These are phyloP conservation scores for Turritopsis rubra DNA, from an alignment of 30 jellyfish, hydroid and myxozoan genomes.

Conservation along the genomic window DNA sequence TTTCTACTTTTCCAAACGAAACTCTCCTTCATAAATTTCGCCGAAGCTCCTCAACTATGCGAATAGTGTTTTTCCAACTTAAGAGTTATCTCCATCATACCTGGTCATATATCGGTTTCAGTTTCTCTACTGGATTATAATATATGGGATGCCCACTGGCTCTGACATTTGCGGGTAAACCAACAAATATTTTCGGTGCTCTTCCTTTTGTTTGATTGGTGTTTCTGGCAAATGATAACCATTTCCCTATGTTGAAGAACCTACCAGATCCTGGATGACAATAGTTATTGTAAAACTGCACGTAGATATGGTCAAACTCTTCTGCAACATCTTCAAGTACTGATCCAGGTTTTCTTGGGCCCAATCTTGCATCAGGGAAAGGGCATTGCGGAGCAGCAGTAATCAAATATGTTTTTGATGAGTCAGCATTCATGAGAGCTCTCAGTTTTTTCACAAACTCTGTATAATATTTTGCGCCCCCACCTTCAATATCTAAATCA, in stretches of 20 bases:
- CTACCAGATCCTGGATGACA: slow-evolving; percentile 16
- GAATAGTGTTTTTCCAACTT: no score
- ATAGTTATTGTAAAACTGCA: slow-evolving; percentile 24
- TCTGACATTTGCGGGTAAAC: slow-evolving; percentile 22
- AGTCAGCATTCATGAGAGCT: slow-evolving; percentile 4
- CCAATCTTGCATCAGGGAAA: slow-evolving; percentile 30
- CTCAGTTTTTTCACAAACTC: slow-evolving; percentile 20
- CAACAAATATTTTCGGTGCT: slow-evolving; percentile 23
- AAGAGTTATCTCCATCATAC: no score
- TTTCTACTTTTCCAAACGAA: no score
- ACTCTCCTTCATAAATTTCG: no score
- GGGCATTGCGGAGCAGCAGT: slow-evolving; percentile 43
- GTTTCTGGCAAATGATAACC: slow-evolving; percentile 5
- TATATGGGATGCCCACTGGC: slow-evolving; percentile 19
- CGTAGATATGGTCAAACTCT: slow-evolving; percentile 22
- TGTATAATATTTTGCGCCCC: not conserved
- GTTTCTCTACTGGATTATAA: not conserved
- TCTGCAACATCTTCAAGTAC: slow-evolving; percentile 7
- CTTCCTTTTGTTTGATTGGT: slow-evolving; percentile 3
- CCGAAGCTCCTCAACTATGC: no score
- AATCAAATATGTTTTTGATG: not conserved
- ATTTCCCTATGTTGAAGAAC: not conserved
- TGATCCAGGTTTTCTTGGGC: slow-evolving; percentile 19
- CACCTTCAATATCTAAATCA: slow-evolving; percentile 34
- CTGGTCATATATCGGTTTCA: not conserved